Percentiles rank a stretch among this genome's conserved stretches.
Evolutionary conservation across 1,140 invertebrate genomes (phyloP).

Genomic region (Schlechtendalia chinensis): DNA sequence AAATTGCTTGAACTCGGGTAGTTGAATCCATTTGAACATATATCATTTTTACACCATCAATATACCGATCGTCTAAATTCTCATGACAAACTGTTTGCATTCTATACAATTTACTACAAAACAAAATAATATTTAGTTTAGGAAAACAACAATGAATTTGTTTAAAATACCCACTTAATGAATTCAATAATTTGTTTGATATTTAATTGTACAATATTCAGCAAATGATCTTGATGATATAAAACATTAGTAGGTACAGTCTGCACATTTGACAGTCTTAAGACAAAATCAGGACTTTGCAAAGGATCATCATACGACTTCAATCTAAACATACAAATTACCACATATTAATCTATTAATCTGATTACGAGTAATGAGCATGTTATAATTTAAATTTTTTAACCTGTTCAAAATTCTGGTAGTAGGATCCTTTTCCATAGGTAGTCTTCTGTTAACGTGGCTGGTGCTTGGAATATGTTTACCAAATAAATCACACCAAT

Average conservation of each 20-base stretch:
- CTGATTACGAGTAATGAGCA: not conserved
- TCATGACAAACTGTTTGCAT: constrained; percentile 33
- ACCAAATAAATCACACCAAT: constrained; percentile 58
- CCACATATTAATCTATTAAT: not conserved
- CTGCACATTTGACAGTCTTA: constrained; percentile 22
- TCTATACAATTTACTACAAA: not conserved
- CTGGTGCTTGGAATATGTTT: constrained; percentile 25
- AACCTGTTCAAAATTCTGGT: constrained; percentile 56
- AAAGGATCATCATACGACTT: constrained; percentile 65
- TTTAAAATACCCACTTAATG: not conserved
- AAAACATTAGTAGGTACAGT: not conserved
- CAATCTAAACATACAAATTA: constrained; percentile 55
- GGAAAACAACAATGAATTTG: not conserved
- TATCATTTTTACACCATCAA: constrained; percentile 36
- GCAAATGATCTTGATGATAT: constrained; percentile 25
- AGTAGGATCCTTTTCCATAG: constrained; percentile 51
- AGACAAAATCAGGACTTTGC: constrained; percentile 57
- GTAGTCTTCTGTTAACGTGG: not conserved
- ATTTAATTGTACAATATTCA: constrained; percentile 33
- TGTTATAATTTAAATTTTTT: constrained; percentile 47
- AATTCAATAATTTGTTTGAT: constrained; percentile 40
- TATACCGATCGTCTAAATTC: constrained; percentile 23
- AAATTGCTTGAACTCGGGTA: constrained; percentile 35
- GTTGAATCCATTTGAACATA: constrained; percentile 31
- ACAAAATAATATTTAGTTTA: not conserved